These are phyloP conservation scores for Microcaecilia unicolor DNA, from an alignment of 2,797 vertebrate species.

Conservation along the genomic window DNA sequence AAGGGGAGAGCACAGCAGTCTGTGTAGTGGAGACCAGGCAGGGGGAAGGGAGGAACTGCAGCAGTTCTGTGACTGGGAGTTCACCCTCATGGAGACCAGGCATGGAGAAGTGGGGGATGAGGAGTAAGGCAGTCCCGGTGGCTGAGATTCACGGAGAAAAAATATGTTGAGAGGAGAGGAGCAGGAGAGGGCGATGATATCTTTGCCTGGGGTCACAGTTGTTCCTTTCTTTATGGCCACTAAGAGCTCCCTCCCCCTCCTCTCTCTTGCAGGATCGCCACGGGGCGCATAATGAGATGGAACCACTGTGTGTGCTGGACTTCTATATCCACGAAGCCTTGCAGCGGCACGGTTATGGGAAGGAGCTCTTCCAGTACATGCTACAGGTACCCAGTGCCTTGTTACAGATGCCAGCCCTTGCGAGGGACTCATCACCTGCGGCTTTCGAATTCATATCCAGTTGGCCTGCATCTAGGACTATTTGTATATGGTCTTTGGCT, in stretches of 20 bases:
- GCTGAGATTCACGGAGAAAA: too few species aligned
- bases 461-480: too few species aligned
- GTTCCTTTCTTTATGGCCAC: neutral
- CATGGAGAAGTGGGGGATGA: too few species aligned
- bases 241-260: neutral
- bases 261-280: conserved; percentile 57
- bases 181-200: neutral
- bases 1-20: neutral
- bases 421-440: neutral
- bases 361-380: conserved; percentile 81
- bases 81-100: too few species aligned
- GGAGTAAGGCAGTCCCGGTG: too few species aligned
- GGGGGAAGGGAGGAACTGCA: neutral
- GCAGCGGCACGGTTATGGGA: conserved; percentile 78
- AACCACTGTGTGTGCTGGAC: conserved; percentile 81
- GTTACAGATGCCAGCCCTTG: too few species aligned
- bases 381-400: conserved; percentile 80
- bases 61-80: too few species aligned
- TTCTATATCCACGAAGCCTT: conserved; percentile 78
- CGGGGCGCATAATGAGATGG: conserved; percentile 76
- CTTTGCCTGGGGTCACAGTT: too few species aligned
- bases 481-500: neutral
- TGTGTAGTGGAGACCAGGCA: neutral
- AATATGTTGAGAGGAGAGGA: neutral
- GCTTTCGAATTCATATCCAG: neutral